Conservation (phyloP, 2,113 vertebrate species). For the Toxostoma redivivum region DNA sequence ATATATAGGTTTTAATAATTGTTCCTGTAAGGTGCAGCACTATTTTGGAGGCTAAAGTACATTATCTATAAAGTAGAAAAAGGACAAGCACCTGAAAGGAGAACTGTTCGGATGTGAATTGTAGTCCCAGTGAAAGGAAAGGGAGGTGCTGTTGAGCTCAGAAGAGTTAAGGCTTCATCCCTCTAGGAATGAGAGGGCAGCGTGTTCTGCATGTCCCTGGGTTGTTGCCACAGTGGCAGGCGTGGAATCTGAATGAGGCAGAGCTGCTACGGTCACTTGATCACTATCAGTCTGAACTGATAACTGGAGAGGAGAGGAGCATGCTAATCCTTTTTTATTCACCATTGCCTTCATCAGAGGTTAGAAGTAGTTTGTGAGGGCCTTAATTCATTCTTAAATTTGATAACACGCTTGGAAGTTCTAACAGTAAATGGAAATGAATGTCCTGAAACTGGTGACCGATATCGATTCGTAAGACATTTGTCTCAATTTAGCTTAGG, state of each 20-base stretch:
- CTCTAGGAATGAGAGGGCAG: neutral
- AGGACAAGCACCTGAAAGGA: neutral
- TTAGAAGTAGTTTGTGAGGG: neutral
- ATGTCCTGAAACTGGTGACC: slow-evolving; percentile 5
- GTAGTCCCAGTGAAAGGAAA: neutral
- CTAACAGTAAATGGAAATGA: slow-evolving; percentile 9
- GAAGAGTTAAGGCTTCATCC: neutral
- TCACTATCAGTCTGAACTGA: neutral
- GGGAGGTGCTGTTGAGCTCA: neutral
- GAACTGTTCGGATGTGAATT: neutral
- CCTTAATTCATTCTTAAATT: slow-evolving; percentile 31
- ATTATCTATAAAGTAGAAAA: neutral
- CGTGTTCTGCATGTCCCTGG: neutral
- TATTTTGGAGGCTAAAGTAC: neutral
- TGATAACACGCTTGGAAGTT: slow-evolving; percentile 21
- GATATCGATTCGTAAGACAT: neutral
- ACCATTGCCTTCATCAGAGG: neutral
- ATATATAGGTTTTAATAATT: neutral
- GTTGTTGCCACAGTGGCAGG: neutral
- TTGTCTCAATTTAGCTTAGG: slow-evolving; percentile 30
- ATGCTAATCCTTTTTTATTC: slow-evolving; percentile 27
- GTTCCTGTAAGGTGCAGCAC: neutral
- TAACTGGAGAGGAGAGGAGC: slow-evolving; percentile 30
- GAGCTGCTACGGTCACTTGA: neutral
- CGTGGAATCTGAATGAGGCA: neutral